Percentiles rank a stretch among this genome's conserved stretches.
Evolutionary conservation across 2,888 invertebrate genomes (phyloP).

Genomic region (Drymonia ruficornis): DNA sequence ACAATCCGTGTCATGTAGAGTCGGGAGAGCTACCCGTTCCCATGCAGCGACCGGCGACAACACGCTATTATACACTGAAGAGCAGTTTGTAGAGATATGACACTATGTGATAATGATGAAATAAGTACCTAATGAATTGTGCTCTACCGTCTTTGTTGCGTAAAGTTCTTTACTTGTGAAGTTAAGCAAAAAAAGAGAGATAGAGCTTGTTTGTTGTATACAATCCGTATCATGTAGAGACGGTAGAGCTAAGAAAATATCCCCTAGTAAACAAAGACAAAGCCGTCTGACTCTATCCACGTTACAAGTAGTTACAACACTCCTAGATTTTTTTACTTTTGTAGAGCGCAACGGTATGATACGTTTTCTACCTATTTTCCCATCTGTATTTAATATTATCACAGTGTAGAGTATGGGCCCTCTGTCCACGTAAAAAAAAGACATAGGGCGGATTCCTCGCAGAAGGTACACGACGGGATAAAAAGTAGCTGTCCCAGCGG

Average conservation of each 20-base stretch:
- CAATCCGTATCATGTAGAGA: not conserved
- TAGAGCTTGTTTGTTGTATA: not conserved
- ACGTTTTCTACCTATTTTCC: constrained; percentile 20
- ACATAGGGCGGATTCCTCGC: constrained; percentile 75
- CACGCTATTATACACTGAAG: constrained; percentile 59
- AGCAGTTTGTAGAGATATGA: constrained; percentile 22
- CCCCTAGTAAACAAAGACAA: no score
- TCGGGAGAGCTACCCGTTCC: constrained; percentile 67
- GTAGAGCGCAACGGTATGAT: no score
- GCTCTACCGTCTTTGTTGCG: no score
- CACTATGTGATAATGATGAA: constrained; percentile 6
- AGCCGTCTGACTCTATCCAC: no score
- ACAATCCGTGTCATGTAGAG: constrained; percentile 69
- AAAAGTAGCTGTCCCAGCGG: constrained; percentile 81
- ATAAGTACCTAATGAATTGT: no score
- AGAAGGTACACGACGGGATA: constrained; percentile 68
- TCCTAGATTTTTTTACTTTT: no score
- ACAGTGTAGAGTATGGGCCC: constrained; percentile 54
- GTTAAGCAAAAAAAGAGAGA: not conserved
- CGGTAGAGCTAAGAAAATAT: no score
- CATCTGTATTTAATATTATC: constrained; percentile 34
- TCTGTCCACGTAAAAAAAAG: constrained; percentile 75
- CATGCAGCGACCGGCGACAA: constrained; percentile 66
- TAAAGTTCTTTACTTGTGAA: no score
- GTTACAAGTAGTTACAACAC: no score